Conservation (phyloP, 2,113 vertebrate species). For the Nicator chloris region DNA sequence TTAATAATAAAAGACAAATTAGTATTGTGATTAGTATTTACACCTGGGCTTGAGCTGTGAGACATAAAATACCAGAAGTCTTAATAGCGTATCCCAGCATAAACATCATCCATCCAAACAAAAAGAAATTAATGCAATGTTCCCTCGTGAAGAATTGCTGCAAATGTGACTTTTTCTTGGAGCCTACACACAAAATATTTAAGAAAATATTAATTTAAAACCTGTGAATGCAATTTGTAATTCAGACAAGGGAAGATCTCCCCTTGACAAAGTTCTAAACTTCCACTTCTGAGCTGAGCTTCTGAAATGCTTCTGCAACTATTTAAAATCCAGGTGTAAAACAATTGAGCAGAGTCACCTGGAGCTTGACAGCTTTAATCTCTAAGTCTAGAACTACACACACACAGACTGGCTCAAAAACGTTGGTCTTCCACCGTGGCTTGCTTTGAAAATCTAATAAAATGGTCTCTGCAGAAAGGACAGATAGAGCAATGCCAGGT, state of each 20-base stretch:
- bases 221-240: background rate
- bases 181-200: background rate
- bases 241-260: background rate
- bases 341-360: background rate
- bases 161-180: background rate
- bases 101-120: background rate
- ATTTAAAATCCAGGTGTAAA: background rate
- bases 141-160: background rate
- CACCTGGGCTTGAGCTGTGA: background rate
- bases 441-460: background rate
- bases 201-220: background rate
- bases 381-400: background rate
- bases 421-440: rapidly evolving
- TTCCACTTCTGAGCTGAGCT: background rate
- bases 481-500: background rate
- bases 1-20: background rate
- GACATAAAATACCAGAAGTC: background rate
- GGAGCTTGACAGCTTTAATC: background rate
- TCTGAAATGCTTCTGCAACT: background rate
- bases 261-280: background rate
- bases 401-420: background rate
- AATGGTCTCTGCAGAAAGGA: background rate
- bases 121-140: background rate
- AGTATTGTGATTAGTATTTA: background rate
- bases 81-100: background rate